A percentile compares a stretch with the other conserved stretches of the same genome.
Conservation (phyloP, 2,797 vertebrate genomes). For the Setipinna tenuifilis region DNA sequence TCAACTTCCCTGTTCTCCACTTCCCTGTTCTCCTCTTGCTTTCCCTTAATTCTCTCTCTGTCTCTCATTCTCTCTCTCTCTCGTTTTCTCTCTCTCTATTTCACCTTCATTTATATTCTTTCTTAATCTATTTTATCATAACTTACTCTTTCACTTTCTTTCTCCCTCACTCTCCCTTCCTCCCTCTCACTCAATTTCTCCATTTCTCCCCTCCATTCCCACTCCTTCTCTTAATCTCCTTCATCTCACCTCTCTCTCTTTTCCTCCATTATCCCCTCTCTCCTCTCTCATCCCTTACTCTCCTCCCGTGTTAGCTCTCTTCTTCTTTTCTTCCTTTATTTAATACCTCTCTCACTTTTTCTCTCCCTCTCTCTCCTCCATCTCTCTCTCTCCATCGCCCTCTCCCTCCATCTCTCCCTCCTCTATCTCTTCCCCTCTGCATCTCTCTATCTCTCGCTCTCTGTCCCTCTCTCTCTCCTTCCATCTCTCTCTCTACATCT, state of each 20-base stretch:
- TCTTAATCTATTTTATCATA: neutral
- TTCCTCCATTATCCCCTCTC: conserved; percentile 8
- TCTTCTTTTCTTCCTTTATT: conserved; percentile 38
- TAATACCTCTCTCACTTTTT: conserved; percentile 36
- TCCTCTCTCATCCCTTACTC: neutral
- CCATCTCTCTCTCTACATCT: too few species aligned
- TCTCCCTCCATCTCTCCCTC: neutral
- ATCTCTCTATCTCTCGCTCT: too few species aligned
- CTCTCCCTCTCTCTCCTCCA: neutral
- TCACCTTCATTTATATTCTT: neutral
- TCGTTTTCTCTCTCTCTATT: neutral
- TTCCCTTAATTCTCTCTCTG: conserved; percentile 35
- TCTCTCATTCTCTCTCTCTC: neutral
- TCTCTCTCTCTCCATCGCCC: neutral
- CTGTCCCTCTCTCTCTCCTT: too few species aligned
- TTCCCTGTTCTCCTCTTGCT: neutral
- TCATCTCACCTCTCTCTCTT: conserved; percentile 14
- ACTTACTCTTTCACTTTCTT: neutral
- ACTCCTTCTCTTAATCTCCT: conserved; percentile 28
- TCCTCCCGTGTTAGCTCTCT: neutral
- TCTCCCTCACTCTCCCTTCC: neutral
- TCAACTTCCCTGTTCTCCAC: neutral
- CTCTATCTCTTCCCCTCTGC: too few species aligned
- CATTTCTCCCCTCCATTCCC: neutral
- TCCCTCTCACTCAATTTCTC: neutral